These are phyloP conservation scores for Tragelaphus imberbis DNA, from an alignment of 2,113 vertebrate species.

Conservation along the genomic window DNA sequence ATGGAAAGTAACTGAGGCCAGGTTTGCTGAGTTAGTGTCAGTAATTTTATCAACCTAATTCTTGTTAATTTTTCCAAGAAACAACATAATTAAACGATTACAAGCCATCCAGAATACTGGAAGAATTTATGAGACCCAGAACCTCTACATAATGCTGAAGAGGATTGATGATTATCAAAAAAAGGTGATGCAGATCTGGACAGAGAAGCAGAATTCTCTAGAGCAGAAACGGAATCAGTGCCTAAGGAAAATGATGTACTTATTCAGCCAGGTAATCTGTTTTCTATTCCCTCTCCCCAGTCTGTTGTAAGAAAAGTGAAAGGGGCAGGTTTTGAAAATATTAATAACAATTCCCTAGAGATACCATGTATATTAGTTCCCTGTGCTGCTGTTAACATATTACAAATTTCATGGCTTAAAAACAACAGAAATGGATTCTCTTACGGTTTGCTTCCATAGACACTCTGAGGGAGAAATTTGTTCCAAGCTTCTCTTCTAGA, in stretches of 20 bases:
- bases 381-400: not conserved
- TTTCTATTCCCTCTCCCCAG: not conserved
- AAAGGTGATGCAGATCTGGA: conserved; percentile 63
- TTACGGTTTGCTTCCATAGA: not conserved
- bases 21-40: not conserved
- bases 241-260: conserved; percentile 51
- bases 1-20: not conserved
- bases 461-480: not conserved
- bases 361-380: not conserved
- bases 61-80: conserved; percentile 59
- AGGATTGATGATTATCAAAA: conserved; percentile 67
- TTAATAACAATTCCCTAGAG: not conserved
- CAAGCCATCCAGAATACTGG: conserved; percentile 61
- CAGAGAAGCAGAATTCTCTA: conserved; percentile 49
- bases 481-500: not conserved
- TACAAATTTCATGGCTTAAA: not conserved
- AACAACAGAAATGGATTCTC: not conserved
- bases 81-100: conserved; percentile 57
- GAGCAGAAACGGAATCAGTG: conserved; percentile 47
- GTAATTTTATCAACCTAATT: not conserved
- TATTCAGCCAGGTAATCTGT: conserved; percentile 66
- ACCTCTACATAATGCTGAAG: conserved; percentile 54
- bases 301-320: not conserved
- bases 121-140: conserved; percentile 54
- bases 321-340: not conserved